Evolutionary conservation across 2,888 invertebrate species (phyloP).

Genomic region (Kuschelorhynchus macadamiae): DNA sequence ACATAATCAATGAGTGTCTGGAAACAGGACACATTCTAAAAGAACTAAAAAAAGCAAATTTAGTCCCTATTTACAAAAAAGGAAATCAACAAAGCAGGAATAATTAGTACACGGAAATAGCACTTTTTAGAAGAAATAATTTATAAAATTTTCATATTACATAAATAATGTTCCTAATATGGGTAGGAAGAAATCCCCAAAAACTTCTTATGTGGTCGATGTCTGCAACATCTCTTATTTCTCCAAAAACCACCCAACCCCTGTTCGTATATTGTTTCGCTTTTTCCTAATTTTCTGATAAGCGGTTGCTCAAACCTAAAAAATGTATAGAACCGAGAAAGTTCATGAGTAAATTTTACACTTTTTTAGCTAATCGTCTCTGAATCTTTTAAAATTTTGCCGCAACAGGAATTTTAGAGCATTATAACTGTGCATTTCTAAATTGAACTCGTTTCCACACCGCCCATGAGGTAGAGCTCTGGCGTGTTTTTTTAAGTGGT

Average conservation of each 20-base stretch:
- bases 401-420: neutral
- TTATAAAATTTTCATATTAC: conserved; percentile 6
- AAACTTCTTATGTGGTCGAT: conserved; percentile 1
- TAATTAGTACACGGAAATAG: conserved; percentile 36
- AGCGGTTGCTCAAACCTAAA: neutral
- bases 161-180: neutral
- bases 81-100: neutral
- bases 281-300: neutral
- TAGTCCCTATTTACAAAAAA: neutral
- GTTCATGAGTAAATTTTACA: neutral
- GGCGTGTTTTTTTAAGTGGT: neutral
- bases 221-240: too few relatives aligned
- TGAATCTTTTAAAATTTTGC: neutral
- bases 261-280: too few relatives aligned
- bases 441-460: neutral
- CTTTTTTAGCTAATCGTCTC: neutral
- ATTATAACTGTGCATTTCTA: too few relatives aligned
- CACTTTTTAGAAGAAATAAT: neutral
- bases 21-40: too few relatives aligned
- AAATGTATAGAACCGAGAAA: neutral
- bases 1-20: too few relatives aligned
- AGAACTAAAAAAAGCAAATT: too few relatives aligned
- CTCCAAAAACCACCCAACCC: too few relatives aligned
- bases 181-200: neutral
- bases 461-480: neutral